Base-by-base conservation (phyloP, 2,888 invertebrate genomes). In the Unio pictorum region DNA sequence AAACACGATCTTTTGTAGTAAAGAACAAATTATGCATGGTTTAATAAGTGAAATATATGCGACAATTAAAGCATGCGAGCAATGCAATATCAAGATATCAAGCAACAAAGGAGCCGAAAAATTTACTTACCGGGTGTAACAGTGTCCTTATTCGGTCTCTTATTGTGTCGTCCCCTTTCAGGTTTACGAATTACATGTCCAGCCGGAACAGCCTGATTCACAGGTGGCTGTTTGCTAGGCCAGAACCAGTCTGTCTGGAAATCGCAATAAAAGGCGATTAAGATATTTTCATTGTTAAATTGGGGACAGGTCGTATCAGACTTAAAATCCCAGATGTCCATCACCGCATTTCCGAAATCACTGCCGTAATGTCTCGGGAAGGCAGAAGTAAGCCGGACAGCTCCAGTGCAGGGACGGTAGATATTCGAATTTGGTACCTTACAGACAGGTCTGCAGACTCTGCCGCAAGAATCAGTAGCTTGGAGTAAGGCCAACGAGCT, bases 181-280 rank as follows among this genome's bases (percentile, higher is more conserved):
- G 71, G 69, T 45, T 69, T 74, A 20, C 58, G 45, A 34, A 64
- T 57, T 26, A 66, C 64, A 2, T 68, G 62, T 15, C 70, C 56
- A 20, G 34, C 11, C 0, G 67, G 72, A 20, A 30, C 54, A 3
- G 11, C 30, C 26, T 23, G 34, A 5, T 59, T 3, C 30, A 28
- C 26, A 20, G 26, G 66, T 11, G 76, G 73, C 20, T 73, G 71
- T 17, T 64, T 64, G 4, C 71, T 62, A 30, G 77, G 74, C 82
- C 81, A 81, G 17, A 78, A 73, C 79, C 80, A 81, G 45, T 77
- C 76, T 11, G 77, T 71, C 23, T 72, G 80, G 73, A 83, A 85
- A 65, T 86, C 86, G 71, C 86, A 86, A 72, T 84, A 84, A 69
- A 85, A 86, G 15, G 84, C 82, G 6, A 86, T 69, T 45, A 80